These are phyloP conservation scores for Drosophila tanythrix DNA, from an alignment of 2,888 invertebrate genomes.

Conservation along the genomic window DNA sequence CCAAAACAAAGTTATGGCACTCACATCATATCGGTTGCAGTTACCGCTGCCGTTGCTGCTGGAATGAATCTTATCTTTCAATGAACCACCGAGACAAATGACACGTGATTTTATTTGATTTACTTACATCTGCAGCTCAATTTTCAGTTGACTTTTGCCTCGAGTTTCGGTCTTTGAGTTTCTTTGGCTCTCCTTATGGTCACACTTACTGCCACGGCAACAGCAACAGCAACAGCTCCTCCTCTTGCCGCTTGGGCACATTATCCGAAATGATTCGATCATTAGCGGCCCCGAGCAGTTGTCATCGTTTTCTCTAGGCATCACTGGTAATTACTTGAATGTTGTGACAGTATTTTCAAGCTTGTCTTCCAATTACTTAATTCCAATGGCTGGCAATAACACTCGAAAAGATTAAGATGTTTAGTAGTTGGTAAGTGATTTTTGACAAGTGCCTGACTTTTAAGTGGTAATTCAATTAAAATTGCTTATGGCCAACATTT, in stretches of 20 bases:
- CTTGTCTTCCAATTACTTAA: constrained; percentile 76
- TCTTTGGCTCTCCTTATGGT: constrained; percentile 62
- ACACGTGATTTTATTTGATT: constrained; percentile 81
- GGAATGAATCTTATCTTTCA: constrained; percentile 73
- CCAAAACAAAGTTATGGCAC: constrained; percentile 46
- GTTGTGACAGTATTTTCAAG: constrained; percentile 75
- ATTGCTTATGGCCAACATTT: neutral
- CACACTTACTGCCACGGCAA: constrained; percentile 54
- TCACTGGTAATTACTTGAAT: constrained; percentile 76
- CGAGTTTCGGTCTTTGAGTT: constrained; percentile 43
- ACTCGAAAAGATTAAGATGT: constrained; percentile 45
- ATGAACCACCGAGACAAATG: constrained; percentile 76
- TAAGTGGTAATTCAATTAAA: neutral
- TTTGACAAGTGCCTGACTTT: constrained; percentile 32
- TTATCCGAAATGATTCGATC: constrained; percentile 79
- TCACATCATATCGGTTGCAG: constrained; percentile 35
- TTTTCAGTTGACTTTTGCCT: constrained; percentile 76
- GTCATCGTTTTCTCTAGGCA: constrained; percentile 62
- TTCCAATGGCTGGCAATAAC: constrained; percentile 66
- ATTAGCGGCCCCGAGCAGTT: constrained; percentile 69
- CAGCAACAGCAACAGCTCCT: constrained; percentile 23
- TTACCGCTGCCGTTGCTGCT: constrained; percentile 16
- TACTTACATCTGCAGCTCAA: constrained; percentile 81
- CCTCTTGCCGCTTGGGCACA: constrained; percentile 54
- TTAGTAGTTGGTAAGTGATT: constrained; percentile 35